Evolutionary conservation across 1,140 invertebrate species (phyloP).

Genomic region (Apolygus lucorum): DNA sequence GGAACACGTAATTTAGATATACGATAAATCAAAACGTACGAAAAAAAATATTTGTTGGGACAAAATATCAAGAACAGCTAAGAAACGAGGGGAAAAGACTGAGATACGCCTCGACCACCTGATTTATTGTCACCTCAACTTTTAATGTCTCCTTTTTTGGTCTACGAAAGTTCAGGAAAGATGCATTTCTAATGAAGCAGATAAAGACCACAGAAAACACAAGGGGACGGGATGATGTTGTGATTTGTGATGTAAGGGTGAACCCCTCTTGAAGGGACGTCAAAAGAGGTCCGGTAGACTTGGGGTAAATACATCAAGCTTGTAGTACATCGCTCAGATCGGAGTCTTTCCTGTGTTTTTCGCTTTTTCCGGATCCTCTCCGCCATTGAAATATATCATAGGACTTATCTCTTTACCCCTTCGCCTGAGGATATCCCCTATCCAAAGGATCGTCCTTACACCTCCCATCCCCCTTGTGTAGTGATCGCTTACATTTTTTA

Average conservation of each 20-base stretch:
- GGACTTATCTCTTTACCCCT: background rate
- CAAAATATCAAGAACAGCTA: background rate
- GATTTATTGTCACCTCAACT: conserved; percentile 1
- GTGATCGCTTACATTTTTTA: conserved; percentile 4
- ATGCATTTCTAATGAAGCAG: conserved; percentile 16
- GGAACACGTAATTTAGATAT: background rate
- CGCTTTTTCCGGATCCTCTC: background rate
- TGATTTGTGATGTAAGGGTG: conserved; percentile 10
- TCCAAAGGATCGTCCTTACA: background rate
- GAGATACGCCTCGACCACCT: background rate
- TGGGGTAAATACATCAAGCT: conserved; percentile 12
- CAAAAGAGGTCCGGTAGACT: background rate
- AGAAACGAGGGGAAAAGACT: background rate
- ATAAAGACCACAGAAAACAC: conserved; percentile 7
- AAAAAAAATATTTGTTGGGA: background rate
- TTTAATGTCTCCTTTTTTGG: background rate
- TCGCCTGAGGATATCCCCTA: background rate
- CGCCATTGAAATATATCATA: conserved; percentile 2
- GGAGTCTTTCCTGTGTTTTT: conserved; percentile 1
- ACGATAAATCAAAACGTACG: background rate
- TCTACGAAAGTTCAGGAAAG: background rate
- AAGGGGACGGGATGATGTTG: background rate
- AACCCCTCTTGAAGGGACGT: background rate
- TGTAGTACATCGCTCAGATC: background rate
- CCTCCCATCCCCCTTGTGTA: background rate